phyloP scores from a whole-genome alignment of 2,888 invertebrate species.

The Perdita meconis region DNA sequence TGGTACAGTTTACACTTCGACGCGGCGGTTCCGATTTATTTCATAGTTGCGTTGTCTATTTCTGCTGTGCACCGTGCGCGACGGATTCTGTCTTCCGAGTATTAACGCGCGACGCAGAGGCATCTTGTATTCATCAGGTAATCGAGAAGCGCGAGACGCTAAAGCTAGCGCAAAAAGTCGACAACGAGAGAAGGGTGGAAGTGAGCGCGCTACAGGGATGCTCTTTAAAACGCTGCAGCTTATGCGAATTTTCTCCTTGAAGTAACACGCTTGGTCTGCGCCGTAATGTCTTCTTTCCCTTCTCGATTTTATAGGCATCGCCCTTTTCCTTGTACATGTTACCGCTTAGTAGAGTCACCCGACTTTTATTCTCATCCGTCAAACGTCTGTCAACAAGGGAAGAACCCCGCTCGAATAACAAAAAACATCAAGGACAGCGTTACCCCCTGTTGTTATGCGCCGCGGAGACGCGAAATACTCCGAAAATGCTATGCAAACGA shows the following conservation, averaged over 20 bases:
- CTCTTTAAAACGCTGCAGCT: conserved; percentile 54
- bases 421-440: conserved; percentile 22
- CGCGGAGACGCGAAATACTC: conserved; percentile 23
- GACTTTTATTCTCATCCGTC: conserved; percentile 24
- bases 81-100: no score
- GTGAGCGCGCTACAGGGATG: conserved; percentile 25
- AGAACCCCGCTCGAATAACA: conserved; percentile 32
- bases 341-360: conserved; percentile 50
- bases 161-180: conserved; percentile 41
- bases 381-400: conserved; percentile 34
- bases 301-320: conserved; percentile 54
- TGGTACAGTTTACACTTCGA: no score
- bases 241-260: conserved; percentile 59
- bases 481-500: conserved; percentile 50
- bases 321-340: conserved; percentile 39
- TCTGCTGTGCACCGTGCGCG: no score
- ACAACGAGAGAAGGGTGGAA: background rate
- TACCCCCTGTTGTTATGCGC: conserved; percentile 22
- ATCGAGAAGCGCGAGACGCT: conserved; percentile 27
- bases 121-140: conserved; percentile 8
- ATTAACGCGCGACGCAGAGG: background rate
- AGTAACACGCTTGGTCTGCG: conserved; percentile 29
- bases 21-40: background rate
- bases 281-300: conserved; percentile 49
- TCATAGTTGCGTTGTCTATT: background rate